Evolutionary conservation across 1,140 invertebrate genomes (phyloP).

Genomic region (Drosophila insularis): DNA sequence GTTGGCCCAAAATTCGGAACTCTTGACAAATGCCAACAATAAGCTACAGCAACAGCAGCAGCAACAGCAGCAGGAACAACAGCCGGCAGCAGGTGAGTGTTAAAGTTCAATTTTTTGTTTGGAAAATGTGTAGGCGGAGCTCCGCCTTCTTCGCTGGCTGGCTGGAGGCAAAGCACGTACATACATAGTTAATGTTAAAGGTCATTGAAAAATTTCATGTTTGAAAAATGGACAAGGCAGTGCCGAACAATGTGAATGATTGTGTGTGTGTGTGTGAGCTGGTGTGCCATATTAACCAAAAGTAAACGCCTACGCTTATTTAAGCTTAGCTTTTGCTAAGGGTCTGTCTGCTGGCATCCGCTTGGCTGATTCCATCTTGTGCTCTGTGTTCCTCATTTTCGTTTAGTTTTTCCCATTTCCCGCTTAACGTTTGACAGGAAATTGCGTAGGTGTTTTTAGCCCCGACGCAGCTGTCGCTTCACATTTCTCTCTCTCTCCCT

Average conservation of each 20-base stretch:
- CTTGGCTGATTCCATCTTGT: constrained; percentile 43
- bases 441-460: constrained; percentile 75
- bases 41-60: constrained; percentile 57
- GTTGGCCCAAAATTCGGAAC: constrained; percentile 76
- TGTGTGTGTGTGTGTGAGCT: not conserved
- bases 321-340: constrained; percentile 10
- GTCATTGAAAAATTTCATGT: constrained; percentile 74
- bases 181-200: constrained; percentile 67
- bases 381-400: constrained; percentile 38
- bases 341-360: constrained; percentile 31
- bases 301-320: constrained; percentile 14
- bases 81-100: constrained; percentile 69
- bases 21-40: constrained; percentile 71
- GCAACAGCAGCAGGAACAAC: constrained; percentile 53
- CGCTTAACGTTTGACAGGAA: constrained; percentile 71
- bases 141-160: constrained; percentile 37
- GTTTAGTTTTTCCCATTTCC: constrained; percentile 56
- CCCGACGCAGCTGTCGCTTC: constrained; percentile 45
- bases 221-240: constrained; percentile 56
- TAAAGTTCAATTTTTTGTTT: constrained; percentile 57
- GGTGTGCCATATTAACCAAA: constrained; percentile 8
- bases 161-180: constrained; percentile 4
- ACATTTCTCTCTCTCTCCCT: not conserved
- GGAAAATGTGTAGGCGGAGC: constrained; percentile 38
- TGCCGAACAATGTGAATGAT: constrained; percentile 16